phyloP scores from a whole-genome alignment of 2,888 invertebrate genomes.

The Miltochrista miniata region DNA sequence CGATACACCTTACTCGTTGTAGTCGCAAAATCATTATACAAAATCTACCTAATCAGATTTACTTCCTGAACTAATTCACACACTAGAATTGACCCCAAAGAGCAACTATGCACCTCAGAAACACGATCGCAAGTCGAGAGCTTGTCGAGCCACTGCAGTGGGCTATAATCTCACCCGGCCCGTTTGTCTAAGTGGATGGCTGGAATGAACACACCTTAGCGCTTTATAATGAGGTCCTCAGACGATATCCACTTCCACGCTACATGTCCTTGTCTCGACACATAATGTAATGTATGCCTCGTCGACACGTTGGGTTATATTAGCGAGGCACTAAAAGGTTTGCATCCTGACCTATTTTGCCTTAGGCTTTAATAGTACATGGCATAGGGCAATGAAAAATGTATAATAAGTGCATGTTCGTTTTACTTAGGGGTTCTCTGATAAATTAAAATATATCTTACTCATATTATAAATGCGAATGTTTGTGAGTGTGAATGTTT shows the following conservation, averaged over 20 bases:
- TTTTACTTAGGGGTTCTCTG: no score
- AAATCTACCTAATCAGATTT: no score
- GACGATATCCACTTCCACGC: constrained; percentile 47
- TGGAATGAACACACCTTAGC: constrained; percentile 53
- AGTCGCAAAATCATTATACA: no score
- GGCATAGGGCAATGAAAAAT: neutral
- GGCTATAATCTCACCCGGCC: constrained; percentile 38
- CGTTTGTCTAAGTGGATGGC: constrained; percentile 45
- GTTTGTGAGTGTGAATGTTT: no score
- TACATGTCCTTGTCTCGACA: constrained; percentile 40
- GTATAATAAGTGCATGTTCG: no score
- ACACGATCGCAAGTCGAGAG: constrained; percentile 8
- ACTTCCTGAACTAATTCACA: no score
- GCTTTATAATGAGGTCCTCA: constrained; percentile 70
- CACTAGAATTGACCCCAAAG: neutral
- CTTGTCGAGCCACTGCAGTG: constrained; percentile 16
- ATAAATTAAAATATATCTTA: no score
- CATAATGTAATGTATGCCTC: constrained; percentile 30
- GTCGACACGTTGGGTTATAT: constrained; percentile 33
- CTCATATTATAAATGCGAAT: no score
- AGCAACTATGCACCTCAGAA: constrained; percentile 13
- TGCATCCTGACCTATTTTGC: constrained; percentile 39
- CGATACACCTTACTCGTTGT: no score
- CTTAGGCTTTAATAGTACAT: neutral
- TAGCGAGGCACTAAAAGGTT: constrained; percentile 37